Conservation (phyloP, 1,140 invertebrate genomes). For the Formica selysi region DNA sequence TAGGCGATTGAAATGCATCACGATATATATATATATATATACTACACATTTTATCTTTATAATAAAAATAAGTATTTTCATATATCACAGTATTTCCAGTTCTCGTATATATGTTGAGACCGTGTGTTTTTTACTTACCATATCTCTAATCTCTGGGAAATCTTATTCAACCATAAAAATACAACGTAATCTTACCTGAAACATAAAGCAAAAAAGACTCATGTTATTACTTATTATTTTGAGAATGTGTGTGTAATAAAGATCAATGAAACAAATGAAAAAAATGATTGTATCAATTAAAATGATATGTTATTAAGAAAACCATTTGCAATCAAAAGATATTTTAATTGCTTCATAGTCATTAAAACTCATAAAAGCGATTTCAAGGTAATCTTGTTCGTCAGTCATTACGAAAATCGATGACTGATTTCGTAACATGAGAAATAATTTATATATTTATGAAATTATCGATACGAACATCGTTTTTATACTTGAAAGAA, state of each 20-base stretch:
- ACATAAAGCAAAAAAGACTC: conserved; percentile 16
- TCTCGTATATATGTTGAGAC: not conserved
- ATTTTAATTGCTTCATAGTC: not conserved
- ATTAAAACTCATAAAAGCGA: conserved; percentile 3
- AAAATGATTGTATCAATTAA: conserved; percentile 14
- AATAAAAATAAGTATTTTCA: not conserved
- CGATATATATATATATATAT: not conserved
- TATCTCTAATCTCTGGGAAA: not conserved
- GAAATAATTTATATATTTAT: not conserved
- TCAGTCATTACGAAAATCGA: not conserved
- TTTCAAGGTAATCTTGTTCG: not conserved
- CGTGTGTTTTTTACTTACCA: conserved; percentile 27
- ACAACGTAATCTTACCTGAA: conserved; percentile 37
- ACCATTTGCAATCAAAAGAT: not conserved
- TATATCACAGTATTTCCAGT: no score
- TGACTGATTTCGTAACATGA: conserved; percentile 2
- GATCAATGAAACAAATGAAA: not conserved
- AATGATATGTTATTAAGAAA: not conserved
- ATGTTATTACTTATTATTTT: not conserved
- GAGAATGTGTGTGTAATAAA: not conserved
- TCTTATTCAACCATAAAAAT: not conserved
- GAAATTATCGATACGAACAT: conserved; percentile 9
- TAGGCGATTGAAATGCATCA: not conserved
- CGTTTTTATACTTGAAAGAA: conserved; percentile 21
- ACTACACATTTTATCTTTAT: not conserved